Base-by-base conservation (phyloP, 23 tunicate species). In the Trididemnum nubilum region DNA sequence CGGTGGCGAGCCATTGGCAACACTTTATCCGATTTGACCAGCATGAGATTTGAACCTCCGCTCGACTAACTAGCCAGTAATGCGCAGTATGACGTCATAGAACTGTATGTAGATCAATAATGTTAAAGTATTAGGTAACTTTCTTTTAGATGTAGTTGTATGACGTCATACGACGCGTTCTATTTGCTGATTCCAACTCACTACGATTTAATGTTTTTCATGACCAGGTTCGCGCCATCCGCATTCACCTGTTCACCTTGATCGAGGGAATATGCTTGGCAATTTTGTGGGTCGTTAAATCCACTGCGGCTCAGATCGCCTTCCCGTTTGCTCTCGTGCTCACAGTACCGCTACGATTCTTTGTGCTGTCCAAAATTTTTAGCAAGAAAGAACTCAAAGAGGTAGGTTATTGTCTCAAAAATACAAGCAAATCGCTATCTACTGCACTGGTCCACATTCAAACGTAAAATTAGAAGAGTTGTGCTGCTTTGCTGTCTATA, bases 301-400 rank as follows among this genome's bases (percentile, higher is more conserved):
- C 94, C 32, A 96, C 97, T 0, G 71, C 97, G 0, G 94, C 91
- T 25, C 78, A 85, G 28, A 87, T 96, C 67, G 99, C 95, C 28
- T 96, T 96, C 82, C 99, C 99, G 0, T 96, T 96, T 84, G 84
- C 94, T 58, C 85, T 96, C 64, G 85, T 96, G 32, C 36, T 96
- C 35, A 91, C 97, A 36, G 89, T 96, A 1, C 99, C 99, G 0
- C 74, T 88, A 31, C 83, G 99, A 26, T 65, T 64, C 36, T 87
- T 79, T 49, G 71, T 96, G 21, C 81, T 96, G 72, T 94, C 99
- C 63, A 84, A 72, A 67, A 72, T 96, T 21, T 96, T 91, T 82
- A 73, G 97, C 29, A 57, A 80, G n/a, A 81, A 79, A 36, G 99
- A 96, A 81, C 69, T 96, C 67, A 44, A 34, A 18, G 99, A 88